phyloP scores from a whole-genome alignment of 2,888 invertebrate genomes.

The Chymomyza fuscimana region DNA sequence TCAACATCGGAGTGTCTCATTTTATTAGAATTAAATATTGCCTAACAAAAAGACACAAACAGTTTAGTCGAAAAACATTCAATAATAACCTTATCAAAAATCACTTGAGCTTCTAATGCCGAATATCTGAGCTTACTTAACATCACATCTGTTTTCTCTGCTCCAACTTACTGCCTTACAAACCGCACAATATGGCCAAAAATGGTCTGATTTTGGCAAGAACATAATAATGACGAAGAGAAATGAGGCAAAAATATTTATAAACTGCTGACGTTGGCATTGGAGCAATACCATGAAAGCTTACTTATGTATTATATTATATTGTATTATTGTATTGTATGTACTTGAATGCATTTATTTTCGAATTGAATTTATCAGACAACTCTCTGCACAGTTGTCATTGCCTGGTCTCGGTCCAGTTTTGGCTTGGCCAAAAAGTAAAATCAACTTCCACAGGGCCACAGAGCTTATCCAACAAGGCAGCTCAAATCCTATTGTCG shows the following conservation, averaged over 20 bases:
- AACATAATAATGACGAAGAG: constrained; percentile 9
- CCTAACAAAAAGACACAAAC: not conserved
- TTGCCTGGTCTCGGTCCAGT: not conserved
- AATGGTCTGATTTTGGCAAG: not conserved
- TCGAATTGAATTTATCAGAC: constrained; percentile 69
- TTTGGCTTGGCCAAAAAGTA: not conserved
- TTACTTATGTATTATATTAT: not conserved
- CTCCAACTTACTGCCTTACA: not conserved
- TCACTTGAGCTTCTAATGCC: not conserved
- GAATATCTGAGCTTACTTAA: not conserved
- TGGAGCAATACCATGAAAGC: not conserved
- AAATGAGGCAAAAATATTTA: constrained; percentile 49
- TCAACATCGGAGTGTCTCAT: too few relatives aligned
- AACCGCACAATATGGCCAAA: not conserved
- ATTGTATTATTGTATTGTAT: not conserved
- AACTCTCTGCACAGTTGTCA: constrained; percentile 9
- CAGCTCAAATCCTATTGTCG: constrained; percentile 66
- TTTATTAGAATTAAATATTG: too few relatives aligned
- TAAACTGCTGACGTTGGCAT: constrained; percentile 54
- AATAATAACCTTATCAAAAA: not conserved
- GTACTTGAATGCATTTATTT: constrained; percentile 57
- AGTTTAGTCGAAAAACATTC: constrained; percentile 1
- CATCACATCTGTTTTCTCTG: not conserved
- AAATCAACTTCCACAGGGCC: constrained; percentile 52
- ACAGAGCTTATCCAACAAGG: constrained; percentile 53